Conservation (phyloP, 2,113 vertebrate genomes). For the Hippocampus comes region DNA sequence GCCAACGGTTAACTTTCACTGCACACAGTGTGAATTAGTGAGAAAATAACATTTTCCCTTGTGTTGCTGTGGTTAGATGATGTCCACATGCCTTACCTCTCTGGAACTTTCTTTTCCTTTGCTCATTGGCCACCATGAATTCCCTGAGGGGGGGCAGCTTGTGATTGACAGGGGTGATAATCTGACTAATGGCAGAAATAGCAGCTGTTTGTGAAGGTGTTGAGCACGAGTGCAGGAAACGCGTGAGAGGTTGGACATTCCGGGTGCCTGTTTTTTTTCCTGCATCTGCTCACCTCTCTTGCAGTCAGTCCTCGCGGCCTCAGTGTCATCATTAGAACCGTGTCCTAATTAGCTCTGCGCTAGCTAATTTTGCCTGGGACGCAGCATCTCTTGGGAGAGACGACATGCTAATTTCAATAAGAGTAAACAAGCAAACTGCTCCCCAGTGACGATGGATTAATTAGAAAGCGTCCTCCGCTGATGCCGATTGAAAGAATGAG, state of each 20-base stretch:
- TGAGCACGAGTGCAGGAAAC: slow-evolving; percentile 39
- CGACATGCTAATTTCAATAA: slow-evolving; percentile 73
- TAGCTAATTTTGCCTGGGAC: slow-evolving; percentile 70
- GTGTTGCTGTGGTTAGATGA: neutral
- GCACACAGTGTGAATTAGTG: slow-evolving; percentile 27
- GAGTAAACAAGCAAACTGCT: slow-evolving; percentile 74
- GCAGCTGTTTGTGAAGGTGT: slow-evolving; percentile 62
- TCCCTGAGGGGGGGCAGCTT: slow-evolving; percentile 15
- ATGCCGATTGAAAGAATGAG: slow-evolving; percentile 21
- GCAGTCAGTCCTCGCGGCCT: slow-evolving; percentile 7
- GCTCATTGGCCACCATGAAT: slow-evolving; percentile 50
- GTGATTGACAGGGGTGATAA: slow-evolving; percentile 66
- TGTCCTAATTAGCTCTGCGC: slow-evolving; percentile 70
- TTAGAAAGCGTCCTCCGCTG: slow-evolving; percentile 58
- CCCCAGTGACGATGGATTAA: slow-evolving; percentile 68
- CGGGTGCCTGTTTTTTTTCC: slow-evolving; percentile 4
- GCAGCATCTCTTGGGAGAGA: slow-evolving; percentile 59
- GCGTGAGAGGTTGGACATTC: slow-evolving; percentile 11
- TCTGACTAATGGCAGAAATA: slow-evolving; percentile 54
- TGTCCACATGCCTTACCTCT: neutral
- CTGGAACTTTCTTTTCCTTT: neutral
- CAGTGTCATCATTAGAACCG: slow-evolving; percentile 56
- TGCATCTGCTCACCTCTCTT: slow-evolving; percentile 15
- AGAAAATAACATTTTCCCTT: slow-evolving; percentile 26
- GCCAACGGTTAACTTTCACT: slow-evolving; percentile 40